These are phyloP conservation scores for Marcusenius ussheri DNA, from an alignment of 2,113 vertebrate species.

Conservation along the genomic window DNA sequence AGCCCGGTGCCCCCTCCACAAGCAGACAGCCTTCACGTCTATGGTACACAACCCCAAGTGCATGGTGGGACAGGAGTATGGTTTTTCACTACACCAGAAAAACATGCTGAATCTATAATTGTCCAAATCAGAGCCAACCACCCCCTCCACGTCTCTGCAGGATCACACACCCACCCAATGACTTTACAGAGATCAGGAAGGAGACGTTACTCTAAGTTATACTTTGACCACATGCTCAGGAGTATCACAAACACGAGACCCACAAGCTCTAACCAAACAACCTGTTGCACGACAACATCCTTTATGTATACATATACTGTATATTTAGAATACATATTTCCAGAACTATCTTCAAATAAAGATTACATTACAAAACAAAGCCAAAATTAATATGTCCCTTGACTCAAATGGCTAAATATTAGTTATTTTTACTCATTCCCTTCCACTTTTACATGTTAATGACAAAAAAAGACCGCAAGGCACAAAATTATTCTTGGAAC, in stretches of 20 bases:
- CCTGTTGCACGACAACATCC: background rate
- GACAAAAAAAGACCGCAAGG: background rate
- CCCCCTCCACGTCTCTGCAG: background rate
- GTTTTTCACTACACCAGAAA: background rate
- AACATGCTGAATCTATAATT: background rate
- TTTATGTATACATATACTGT: background rate
- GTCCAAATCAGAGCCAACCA: background rate
- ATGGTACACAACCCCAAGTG: background rate
- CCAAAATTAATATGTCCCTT: conserved; percentile 2
- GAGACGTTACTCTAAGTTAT: background rate
- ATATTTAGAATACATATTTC: background rate
- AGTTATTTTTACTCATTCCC: background rate
- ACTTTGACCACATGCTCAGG: background rate
- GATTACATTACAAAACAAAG: conserved; percentile 5
- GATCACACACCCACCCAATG: background rate
- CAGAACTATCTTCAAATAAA: background rate
- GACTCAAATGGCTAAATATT: background rate
- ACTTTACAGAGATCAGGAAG: background rate
- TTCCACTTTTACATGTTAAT: background rate
- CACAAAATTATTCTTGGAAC: background rate
- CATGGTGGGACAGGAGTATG: background rate
- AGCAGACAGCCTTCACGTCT: background rate
- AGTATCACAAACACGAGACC: background rate
- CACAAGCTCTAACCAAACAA: background rate
- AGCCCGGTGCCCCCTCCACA: conserved; percentile 4